A percentile compares a stretch with the other conserved stretches of the same genome.
Evolutionary conservation across 2,113 vertebrate species (phyloP).

Genomic region (Pagrus major): DNA sequence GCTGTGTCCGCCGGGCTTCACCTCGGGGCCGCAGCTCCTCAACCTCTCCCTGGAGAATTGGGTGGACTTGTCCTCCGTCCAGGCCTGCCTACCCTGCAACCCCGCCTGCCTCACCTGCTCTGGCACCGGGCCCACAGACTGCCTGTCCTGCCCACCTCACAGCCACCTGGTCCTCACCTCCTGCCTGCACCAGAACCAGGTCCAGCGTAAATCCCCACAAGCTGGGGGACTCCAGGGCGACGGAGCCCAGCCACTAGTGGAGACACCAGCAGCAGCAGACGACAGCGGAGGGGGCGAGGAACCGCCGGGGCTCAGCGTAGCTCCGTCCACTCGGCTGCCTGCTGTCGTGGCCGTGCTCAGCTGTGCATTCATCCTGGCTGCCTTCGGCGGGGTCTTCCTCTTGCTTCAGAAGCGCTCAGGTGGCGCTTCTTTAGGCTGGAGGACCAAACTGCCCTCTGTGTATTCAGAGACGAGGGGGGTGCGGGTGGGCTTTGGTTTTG

Average conservation of each 20-base stretch:
- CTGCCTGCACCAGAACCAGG: constrained; percentile 93
- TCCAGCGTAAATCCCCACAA: constrained; percentile 89
- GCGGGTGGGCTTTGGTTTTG: constrained; percentile 75
- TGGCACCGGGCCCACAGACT: constrained; percentile 86
- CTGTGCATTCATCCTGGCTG: constrained; percentile 90
- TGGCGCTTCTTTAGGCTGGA: constrained; percentile 83
- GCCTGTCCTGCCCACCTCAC: constrained; percentile 92
- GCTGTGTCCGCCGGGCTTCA: constrained; percentile 90
- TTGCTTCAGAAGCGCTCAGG: constrained; percentile 91
- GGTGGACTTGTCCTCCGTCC: constrained; percentile 88
- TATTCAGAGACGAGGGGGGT: constrained; percentile 79
- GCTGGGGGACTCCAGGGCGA: constrained; percentile 49
- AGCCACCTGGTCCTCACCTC: constrained; percentile 88
- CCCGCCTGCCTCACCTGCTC: constrained; percentile 90
- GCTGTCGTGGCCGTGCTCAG: constrained; percentile 89
- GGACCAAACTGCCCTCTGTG: constrained; percentile 90
- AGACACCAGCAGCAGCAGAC: constrained; percentile 31
- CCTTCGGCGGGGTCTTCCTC: constrained; percentile 90
- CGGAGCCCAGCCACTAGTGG: neutral
- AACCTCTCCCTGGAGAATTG: constrained; percentile 91
- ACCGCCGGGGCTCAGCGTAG: constrained; percentile 30
- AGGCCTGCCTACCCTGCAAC: constrained; percentile 93
- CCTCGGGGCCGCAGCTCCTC: constrained; percentile 83
- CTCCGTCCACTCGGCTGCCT: constrained; percentile 82
- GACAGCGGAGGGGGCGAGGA: constrained; percentile 20